Conservation (phyloP, 2,113 vertebrate genomes). For the Andinoacara biseriatus region DNA sequence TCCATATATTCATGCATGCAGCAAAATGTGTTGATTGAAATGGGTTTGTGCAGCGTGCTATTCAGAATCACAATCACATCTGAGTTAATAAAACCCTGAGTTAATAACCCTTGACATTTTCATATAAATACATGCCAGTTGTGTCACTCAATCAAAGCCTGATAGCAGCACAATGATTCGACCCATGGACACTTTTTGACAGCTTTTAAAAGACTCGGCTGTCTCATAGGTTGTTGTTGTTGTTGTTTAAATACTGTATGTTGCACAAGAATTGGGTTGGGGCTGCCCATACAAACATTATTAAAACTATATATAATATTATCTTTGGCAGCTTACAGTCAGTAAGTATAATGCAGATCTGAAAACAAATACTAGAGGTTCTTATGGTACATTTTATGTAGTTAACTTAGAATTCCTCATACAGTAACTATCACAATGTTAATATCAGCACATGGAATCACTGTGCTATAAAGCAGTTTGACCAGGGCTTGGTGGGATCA, state of each 20-base stretch:
- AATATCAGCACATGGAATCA: no score
- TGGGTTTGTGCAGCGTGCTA: neutral
- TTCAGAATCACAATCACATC: constrained; percentile 9
- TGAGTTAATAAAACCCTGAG: neutral
- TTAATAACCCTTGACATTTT: constrained; percentile 39
- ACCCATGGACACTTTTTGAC: neutral
- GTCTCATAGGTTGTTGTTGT: neutral
- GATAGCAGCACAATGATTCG: neutral
- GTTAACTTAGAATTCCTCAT: neutral
- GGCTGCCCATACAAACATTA: neutral
- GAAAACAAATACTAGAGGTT: neutral
- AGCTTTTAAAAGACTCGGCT: neutral
- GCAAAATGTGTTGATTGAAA: constrained; percentile 21
- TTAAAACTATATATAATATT: neutral
- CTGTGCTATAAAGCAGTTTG: no score
- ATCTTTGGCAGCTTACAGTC: neutral
- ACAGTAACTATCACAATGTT: no score
- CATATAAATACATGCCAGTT: constrained; percentile 23
- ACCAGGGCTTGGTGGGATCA: no score
- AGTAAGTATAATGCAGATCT: no score
- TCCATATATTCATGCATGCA: neutral
- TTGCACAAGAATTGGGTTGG: neutral
- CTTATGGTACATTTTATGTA: neutral
- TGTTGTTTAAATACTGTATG: neutral
- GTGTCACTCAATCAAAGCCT: constrained; percentile 20